Percentiles rank a stretch among this genome's conserved stretches.
Evolutionary conservation across 2,888 invertebrate species (phyloP).

Genomic region (Drosophila merina): DNA sequence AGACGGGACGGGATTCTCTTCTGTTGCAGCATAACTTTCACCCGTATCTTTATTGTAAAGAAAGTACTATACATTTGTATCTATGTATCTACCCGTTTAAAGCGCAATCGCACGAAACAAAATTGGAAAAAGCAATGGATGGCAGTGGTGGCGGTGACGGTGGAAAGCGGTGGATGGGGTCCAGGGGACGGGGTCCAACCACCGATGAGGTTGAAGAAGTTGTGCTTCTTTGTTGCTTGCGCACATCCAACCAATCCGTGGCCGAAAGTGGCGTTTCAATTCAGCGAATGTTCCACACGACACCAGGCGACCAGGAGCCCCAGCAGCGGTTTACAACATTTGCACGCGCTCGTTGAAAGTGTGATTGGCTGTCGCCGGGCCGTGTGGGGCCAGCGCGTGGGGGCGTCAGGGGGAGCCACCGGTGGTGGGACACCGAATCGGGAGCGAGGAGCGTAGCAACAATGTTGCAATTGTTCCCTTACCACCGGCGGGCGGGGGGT

Average conservation of each 20-base stretch:
- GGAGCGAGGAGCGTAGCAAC: slow-evolving; percentile 43
- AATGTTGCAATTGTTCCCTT: slow-evolving; percentile 45
- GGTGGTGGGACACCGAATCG: slow-evolving; percentile 26
- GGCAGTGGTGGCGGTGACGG: slow-evolving; percentile 9
- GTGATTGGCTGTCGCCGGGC: slow-evolving; percentile 68
- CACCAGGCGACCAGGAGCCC: slow-evolving; percentile 77
- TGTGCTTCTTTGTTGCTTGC: slow-evolving; percentile 79
- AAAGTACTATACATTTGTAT: background rate
- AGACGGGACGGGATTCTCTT: background rate
- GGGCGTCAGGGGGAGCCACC: slow-evolving; percentile 8
- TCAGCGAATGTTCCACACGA: slow-evolving; percentile 84
- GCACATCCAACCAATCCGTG: slow-evolving; percentile 79
- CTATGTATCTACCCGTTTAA: background rate
- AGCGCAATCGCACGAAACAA: slow-evolving; percentile 6
- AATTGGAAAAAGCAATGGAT: slow-evolving; percentile 3
- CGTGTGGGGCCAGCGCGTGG: slow-evolving; percentile 45
- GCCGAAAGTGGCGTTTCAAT: slow-evolving; percentile 81
- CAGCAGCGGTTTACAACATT: slow-evolving; percentile 67
- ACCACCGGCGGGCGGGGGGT: slow-evolving; percentile 6
- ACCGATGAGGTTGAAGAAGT: slow-evolving; percentile 71
- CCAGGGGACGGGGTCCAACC: slow-evolving; percentile 30
- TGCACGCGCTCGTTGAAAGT: slow-evolving; percentile 62
- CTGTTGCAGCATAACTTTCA: background rate
- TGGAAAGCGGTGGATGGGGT: slow-evolving; percentile 7
- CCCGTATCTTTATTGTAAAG: background rate